Percentiles rank a stretch among this genome's conserved stretches.
Conservation (phyloP, 2,113 vertebrate species). For the Ibidorhyncha struthersii region DNA sequence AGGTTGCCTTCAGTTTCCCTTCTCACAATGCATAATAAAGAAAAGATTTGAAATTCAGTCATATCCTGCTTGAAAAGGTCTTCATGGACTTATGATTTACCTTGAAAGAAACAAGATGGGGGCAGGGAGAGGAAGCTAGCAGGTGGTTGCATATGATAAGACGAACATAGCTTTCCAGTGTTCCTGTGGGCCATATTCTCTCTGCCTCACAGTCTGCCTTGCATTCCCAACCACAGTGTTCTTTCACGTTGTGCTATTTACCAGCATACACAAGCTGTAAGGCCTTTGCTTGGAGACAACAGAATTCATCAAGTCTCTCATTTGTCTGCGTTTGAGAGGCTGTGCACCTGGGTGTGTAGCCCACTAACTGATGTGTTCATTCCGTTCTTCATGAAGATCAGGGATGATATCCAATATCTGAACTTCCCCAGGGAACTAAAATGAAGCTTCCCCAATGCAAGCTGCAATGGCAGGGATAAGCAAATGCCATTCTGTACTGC, state of each 20-base stretch:
- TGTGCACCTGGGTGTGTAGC: background rate
- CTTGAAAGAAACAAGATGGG: background rate
- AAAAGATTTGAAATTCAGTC: background rate
- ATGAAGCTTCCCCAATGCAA: background rate
- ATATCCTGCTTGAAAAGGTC: slow-evolving; percentile 5
- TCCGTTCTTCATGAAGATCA: background rate
- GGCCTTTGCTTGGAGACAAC: background rate
- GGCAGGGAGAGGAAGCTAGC: background rate
- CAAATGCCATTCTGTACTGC: rapidly evolving
- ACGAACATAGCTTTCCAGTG: background rate
- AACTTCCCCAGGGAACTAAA: background rate
- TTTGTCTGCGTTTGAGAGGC: background rate
- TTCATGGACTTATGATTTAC: background rate
- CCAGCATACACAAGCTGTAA: background rate
- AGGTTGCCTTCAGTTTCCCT: background rate
- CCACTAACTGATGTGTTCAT: background rate
- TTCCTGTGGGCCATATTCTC: background rate
- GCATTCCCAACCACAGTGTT: background rate
- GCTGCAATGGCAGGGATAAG: background rate
- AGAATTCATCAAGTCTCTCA: background rate
- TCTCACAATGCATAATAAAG: background rate
- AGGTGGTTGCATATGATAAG: background rate
- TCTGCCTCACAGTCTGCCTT: background rate
- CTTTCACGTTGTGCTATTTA: background rate
- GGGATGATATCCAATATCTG: background rate